Base-by-base conservation (phyloP, 2,888 invertebrate genomes). In the Lycia hirtaria region DNA sequence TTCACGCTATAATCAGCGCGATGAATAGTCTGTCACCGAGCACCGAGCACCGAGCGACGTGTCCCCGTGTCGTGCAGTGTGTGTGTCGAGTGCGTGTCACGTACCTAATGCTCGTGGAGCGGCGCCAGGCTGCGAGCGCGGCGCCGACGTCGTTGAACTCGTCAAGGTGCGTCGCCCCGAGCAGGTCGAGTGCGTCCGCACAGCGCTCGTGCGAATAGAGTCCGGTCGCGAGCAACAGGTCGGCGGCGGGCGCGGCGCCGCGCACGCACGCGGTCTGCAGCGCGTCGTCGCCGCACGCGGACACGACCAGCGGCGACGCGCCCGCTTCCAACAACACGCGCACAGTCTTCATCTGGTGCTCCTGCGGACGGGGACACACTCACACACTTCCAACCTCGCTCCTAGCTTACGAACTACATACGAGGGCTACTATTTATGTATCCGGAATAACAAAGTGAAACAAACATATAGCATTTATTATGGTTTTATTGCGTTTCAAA, bases 211-310 rank as follows among this genome's bases (percentile, higher is more conserved):
- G 87, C 19, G 93, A 73, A 84, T 96, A 97, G 44, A 81, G 78
- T 64, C 94, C 92, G 67, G 92, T 92, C 47, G 92, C 88, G 70
- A 95, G 93, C 50, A 98, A 92, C 83, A 10, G 45, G 50, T n/a
- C 93, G 19, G 96, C 93, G 78, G 92, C 93, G 26, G 96, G 96
- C 91, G 97, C 94, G 1, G 98, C 97, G 60, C 96, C 96, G 85
- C 95, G 15, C 24, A 15, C 15, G 24, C 33, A 24, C n/a, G 45
- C 56, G 15, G 96, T 97, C 76, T 97, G 96, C 70, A 98, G 87
- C 24, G 98, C 97, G 89, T 98, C 97, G 85, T 98, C 98, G 17
- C 97, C 96, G 76, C n/a, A 96, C 95, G 68, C 96, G 93, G 97
- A 96, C 63, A 93, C 93, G 19, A 96, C 93, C 78, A 92, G 93